These are phyloP conservation scores for Carlito syrichta DNA, from an alignment of 2,113 vertebrate species.

Conservation along the genomic window DNA sequence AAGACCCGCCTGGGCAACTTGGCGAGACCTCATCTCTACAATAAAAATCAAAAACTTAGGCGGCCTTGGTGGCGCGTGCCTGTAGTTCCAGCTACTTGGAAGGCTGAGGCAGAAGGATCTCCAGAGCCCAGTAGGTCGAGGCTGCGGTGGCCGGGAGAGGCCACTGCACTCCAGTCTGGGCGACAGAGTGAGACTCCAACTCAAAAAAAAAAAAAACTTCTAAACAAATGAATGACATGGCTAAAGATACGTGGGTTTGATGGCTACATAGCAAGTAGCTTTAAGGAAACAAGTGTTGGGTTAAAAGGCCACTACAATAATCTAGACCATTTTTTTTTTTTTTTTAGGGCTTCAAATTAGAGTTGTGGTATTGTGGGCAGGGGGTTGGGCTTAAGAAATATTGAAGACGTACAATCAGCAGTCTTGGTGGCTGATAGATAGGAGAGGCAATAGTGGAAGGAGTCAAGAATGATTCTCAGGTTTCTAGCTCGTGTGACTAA, in stretches of 20 bases:
- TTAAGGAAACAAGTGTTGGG: background rate
- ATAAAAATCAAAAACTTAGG: too few species aligned
- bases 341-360: background rate
- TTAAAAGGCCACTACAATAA: background rate
- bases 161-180: too few species aligned
- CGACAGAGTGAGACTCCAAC: too few species aligned
- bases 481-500: background rate
- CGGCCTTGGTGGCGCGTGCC: too few species aligned
- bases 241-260: background rate
- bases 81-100: too few species aligned
- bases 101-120: too few species aligned
- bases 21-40: too few species aligned
- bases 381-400: background rate
- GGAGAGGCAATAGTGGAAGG: background rate
- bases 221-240: background rate
- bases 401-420: background rate
- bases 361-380: background rate
- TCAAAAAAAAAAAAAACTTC: too few species aligned
- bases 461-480: background rate
- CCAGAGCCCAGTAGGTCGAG: too few species aligned
- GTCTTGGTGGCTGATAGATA: background rate
- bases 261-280: background rate
- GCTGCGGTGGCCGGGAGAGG: too few species aligned
- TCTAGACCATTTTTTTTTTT: background rate
- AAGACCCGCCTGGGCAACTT: too few species aligned